These are phyloP conservation scores for Nicator chloris DNA, from an alignment of 2,113 vertebrate genomes.

Conservation along the genomic window DNA sequence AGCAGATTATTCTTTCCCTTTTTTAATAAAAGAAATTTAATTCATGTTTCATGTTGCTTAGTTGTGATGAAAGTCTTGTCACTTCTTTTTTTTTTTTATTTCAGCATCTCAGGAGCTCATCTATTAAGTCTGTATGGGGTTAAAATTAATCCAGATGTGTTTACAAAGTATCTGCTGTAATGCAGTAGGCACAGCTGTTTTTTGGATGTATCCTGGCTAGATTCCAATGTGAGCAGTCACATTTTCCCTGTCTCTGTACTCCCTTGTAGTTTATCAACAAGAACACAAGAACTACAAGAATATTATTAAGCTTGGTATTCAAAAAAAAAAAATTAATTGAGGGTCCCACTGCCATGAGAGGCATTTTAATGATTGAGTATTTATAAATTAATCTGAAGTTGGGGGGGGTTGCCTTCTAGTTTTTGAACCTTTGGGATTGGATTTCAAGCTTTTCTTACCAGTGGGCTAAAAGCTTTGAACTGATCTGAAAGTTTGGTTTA, in stretches of 20 bases:
- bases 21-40: background rate
- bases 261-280: background rate
- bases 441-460: background rate
- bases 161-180: background rate
- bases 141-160: conserved; percentile 45
- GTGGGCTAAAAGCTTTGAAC: background rate
- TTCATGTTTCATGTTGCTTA: background rate
- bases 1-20: background rate
- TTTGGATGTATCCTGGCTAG: background rate
- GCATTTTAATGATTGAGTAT: background rate
- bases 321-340: background rate
- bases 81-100: background rate
- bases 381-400: background rate
- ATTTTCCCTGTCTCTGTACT: background rate
- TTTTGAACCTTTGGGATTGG: background rate
- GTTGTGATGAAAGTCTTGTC: background rate
- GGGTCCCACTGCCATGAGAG: background rate
- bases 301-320: background rate
- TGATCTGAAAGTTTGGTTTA: background rate
- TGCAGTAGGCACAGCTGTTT: conserved; percentile 42
- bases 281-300: background rate
- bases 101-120: background rate
- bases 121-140: background rate
- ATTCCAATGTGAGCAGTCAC: background rate
- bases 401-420: background rate